Percentiles rank a stretch among this genome's conserved stretches.
phyloP scores from a whole-genome alignment of 2,797 vertebrate species.

The Ciconia nigra region DNA sequence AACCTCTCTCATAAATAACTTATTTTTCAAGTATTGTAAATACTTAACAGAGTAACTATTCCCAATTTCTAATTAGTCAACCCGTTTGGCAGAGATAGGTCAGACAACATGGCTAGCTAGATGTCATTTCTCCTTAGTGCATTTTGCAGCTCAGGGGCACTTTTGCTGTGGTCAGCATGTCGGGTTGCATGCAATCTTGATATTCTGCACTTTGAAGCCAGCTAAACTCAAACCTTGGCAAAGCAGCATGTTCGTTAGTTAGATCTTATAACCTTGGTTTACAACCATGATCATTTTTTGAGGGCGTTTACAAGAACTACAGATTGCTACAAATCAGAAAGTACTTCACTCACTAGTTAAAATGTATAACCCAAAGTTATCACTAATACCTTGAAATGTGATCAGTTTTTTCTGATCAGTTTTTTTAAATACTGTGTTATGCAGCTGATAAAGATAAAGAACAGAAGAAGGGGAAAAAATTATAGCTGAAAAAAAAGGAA shows the following conservation, averaged over 20 bases:
- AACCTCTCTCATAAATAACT: not conserved
- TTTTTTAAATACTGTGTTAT: not conserved
- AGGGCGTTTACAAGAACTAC: not conserved
- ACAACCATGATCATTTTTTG: not conserved
- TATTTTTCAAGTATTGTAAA: not conserved
- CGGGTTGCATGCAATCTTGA: not conserved
- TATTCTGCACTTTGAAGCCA: not conserved
- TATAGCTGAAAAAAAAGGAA: not conserved
- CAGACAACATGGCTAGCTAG: not conserved
- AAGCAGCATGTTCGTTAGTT: not conserved
- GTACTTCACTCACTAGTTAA: not conserved
- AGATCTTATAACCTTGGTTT: not conserved
- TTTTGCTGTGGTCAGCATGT: not conserved
- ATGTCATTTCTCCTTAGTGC: not conserved
- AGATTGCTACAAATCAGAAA: not conserved
- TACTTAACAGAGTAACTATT: not conserved
- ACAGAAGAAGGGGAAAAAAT: not conserved
- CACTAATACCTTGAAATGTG: not conserved
- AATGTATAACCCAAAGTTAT: not conserved
- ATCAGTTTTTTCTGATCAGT: not conserved
- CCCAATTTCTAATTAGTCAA: not conserved
- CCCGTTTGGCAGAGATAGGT: not conserved
- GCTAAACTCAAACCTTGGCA: not conserved
- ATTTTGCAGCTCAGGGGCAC: not conserved
- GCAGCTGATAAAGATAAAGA: not conserved